Conservation (phyloP, 2,888 invertebrate species). For the Caenorhabditis japonica region DNA sequence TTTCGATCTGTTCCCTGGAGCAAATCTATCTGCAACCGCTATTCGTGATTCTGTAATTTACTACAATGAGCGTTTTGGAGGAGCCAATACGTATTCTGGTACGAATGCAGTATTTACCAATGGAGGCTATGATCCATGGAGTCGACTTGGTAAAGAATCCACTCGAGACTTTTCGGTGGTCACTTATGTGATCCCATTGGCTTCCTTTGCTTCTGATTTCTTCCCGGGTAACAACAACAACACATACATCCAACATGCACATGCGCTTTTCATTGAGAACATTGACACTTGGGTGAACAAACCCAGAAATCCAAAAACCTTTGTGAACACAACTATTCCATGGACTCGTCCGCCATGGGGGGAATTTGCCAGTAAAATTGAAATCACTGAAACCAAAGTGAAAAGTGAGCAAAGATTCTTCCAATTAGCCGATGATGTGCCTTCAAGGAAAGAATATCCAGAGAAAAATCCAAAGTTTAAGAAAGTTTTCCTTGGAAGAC, state of each 20-base stretch:
- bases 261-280: constrained; percentile 52
- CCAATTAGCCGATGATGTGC: constrained; percentile 33
- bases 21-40: constrained; percentile 10
- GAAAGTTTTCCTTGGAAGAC: constrained; percentile 51
- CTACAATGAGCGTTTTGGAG: constrained; percentile 3
- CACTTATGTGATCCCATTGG: constrained; percentile 30
- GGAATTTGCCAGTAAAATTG: neutral
- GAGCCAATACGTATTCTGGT: constrained; percentile 7
- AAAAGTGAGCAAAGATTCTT: constrained; percentile 11
- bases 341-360: constrained; percentile 32
- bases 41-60: constrained; percentile 3
- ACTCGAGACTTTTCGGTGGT: constrained; percentile 32
- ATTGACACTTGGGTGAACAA: constrained; percentile 60
- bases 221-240: constrained; percentile 42
- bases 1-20: constrained; percentile 43
- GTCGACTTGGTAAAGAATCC: constrained; percentile 24
- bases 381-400: neutral
- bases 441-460: constrained; percentile 31
- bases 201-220: constrained; percentile 55
- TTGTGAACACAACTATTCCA: constrained; percentile 37
- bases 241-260: constrained; percentile 37
- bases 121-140: constrained; percentile 47
- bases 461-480: constrained; percentile 12
- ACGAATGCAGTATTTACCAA: constrained; percentile 58
- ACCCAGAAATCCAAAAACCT: constrained; percentile 38